These are phyloP conservation scores for Oreortyx pictus DNA, from an alignment of 2,797 vertebrate species.

Conservation along the genomic window DNA sequence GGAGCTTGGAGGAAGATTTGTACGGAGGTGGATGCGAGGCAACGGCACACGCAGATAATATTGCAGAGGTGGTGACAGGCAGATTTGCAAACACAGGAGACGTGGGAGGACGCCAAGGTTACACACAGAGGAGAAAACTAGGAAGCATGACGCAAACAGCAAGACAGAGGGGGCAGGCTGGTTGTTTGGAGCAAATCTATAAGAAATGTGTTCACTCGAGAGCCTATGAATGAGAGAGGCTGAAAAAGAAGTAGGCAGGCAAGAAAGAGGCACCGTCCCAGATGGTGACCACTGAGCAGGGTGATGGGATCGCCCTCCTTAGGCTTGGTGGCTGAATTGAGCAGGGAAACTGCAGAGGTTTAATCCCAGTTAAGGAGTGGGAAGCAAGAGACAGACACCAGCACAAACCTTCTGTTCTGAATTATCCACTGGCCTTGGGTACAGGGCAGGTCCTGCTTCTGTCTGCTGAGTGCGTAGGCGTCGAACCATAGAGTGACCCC, in stretches of 20 bases:
- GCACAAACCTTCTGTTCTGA: conserved; percentile 87
- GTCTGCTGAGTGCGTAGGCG: conserved; percentile 87
- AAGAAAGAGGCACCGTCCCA: neutral
- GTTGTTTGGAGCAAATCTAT: neutral
- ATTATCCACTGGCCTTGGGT: conserved; percentile 93
- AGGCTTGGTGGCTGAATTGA: neutral
- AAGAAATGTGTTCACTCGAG: neutral
- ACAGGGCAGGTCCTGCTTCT: conserved; percentile 84
- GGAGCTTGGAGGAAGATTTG: conserved; percentile 4
- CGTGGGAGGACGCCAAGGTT: conserved; percentile 64
- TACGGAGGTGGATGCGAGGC: conserved; percentile 26
- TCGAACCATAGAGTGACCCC: conserved; percentile 91
- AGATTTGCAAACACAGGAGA: conserved; percentile 71
- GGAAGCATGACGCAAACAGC: conserved; percentile 25
- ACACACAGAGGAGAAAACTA: conserved; percentile 41
- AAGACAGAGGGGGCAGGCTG: conserved; percentile 26
- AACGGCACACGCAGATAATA: conserved; percentile 43
- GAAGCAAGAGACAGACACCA: neutral
- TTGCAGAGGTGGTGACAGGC: conserved; percentile 66
- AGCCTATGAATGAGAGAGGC: neutral
- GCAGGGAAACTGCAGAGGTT: neutral
- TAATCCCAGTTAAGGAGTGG: neutral
- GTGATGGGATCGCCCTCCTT: neutral
- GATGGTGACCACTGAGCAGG: neutral
- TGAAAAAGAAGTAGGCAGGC: neutral